Percentiles rank a stretch among this genome's conserved stretches.
Evolutionary conservation across 2,797 vertebrate species (phyloP).

Genomic region (Denticeps clupeoides): DNA sequence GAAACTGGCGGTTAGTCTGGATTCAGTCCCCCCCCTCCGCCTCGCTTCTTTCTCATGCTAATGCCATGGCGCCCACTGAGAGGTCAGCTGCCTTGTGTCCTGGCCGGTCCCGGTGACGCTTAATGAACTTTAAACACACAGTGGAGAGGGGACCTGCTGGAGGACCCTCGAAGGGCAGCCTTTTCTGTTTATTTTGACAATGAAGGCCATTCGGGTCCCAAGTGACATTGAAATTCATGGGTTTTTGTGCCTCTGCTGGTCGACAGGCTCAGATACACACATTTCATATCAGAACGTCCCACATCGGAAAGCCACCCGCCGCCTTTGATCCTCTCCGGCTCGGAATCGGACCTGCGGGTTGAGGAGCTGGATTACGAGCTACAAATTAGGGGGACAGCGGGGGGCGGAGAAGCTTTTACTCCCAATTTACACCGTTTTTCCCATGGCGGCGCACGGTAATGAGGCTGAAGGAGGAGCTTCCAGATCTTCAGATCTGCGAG

Average conservation of each 20-base stretch:
- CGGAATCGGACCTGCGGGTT: no score
- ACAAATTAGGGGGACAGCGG: constrained; percentile 55
- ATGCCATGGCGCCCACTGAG: constrained; percentile 37
- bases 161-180: not conserved
- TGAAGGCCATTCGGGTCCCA: not conserved
- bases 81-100: constrained; percentile 50
- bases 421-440: constrained; percentile 46
- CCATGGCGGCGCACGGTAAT: constrained; percentile 34
- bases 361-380: constrained; percentile 63
- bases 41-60: constrained; percentile 51
- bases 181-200: not conserved
- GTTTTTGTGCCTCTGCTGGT: not conserved
- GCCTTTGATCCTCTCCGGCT: no score
- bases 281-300: no score
- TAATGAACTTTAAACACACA: constrained; percentile 58
- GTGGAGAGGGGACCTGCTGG: constrained; percentile 18
- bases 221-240: constrained; percentile 13
- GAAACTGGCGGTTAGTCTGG: constrained; percentile 13
- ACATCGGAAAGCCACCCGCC: no score
- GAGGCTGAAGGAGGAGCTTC: not conserved
- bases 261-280: no score
- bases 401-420: constrained; percentile 31
- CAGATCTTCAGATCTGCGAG: no score
- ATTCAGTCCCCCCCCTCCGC: constrained; percentile 24
- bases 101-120: constrained; percentile 53